A percentile compares a stretch with the other conserved stretches of the same genome.
Conservation (phyloP, 1,140 invertebrate genomes). For the Trichonephila clavipes region DNA sequence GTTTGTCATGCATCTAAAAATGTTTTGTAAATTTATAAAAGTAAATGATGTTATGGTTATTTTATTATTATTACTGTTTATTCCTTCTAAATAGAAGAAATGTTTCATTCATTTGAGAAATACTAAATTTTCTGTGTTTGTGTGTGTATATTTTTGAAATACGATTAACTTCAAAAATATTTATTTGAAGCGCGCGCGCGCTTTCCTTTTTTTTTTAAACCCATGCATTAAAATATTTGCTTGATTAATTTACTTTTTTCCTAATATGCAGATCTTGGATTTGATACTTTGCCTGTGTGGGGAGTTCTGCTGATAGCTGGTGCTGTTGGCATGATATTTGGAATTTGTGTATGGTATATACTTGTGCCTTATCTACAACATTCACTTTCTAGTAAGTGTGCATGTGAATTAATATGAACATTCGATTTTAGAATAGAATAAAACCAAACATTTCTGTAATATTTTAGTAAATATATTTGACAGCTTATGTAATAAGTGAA, state of each 20-base stretch:
- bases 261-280: conserved; percentile 85
- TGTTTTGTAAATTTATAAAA: not conserved
- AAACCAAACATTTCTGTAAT: not conserved
- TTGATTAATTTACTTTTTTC: too few relatives aligned
- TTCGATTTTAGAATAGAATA: not conserved
- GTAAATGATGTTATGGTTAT: not conserved
- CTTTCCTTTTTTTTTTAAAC: too few relatives aligned
- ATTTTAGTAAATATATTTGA: not conserved
- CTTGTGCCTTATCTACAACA: conserved; percentile 86
- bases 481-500: not conserved
- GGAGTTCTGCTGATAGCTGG: conserved; percentile 88
- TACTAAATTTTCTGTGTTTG: too few relatives aligned
- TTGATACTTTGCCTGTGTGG: conserved; percentile 94
- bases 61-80: too few relatives aligned
- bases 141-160: too few relatives aligned
- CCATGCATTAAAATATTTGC: too few relatives aligned
- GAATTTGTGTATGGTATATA: conserved; percentile 87
- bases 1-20: too few relatives aligned
- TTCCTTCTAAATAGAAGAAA: too few relatives aligned
- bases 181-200: too few relatives aligned
- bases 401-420: not conserved
- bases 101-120: too few relatives aligned
- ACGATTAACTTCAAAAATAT: too few relatives aligned
- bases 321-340: conserved; percentile 86
- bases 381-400: conserved; percentile 58